Percentiles rank a stretch among this genome's conserved stretches.
phyloP scores from a whole-genome alignment of 2,888 invertebrate species.

The Eledona agricola region DNA sequence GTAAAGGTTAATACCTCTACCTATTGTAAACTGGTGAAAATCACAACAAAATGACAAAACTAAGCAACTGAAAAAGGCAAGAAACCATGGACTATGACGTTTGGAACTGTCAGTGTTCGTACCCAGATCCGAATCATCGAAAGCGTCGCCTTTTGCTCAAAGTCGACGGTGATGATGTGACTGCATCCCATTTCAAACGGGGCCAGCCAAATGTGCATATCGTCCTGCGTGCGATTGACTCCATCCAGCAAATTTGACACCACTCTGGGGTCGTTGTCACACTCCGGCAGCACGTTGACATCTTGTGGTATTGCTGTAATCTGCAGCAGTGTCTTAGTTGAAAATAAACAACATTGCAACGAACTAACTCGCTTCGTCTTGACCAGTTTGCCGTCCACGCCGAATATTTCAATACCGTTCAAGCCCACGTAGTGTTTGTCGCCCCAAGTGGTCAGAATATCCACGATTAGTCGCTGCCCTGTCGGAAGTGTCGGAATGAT shows the following conservation, averaged over 20 bases:
- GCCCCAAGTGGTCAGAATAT: constrained; percentile 81
- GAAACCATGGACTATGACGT: no score
- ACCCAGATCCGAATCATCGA: constrained; percentile 60
- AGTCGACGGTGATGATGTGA: constrained; percentile 69
- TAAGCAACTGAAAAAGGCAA: no score
- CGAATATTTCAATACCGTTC: constrained; percentile 81
- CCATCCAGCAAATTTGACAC: constrained; percentile 75
- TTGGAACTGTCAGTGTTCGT: no score
- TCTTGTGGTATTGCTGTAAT: constrained; percentile 67
- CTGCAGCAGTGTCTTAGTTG: no score
- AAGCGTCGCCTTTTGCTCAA: constrained; percentile 60
- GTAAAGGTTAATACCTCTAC: no score
- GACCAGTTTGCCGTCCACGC: constrained; percentile 68
- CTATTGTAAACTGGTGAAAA: no score
- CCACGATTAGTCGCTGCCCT: constrained; percentile 73
- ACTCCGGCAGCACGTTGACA: constrained; percentile 73
- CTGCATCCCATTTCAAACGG: constrained; percentile 70
- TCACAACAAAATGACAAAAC: no score
- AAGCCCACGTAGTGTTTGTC: constrained; percentile 81
- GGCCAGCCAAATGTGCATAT: constrained; percentile 79
- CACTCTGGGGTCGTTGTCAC: constrained; percentile 70
- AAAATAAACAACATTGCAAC: not conserved
- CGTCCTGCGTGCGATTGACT: constrained; percentile 77
- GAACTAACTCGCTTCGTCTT: constrained; percentile 68
- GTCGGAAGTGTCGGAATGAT: constrained; percentile 79